Percentiles rank a stretch among this genome's conserved stretches.
phyloP scores from a whole-genome alignment of 2,888 invertebrate species.

The Oxytorus armatus region DNA sequence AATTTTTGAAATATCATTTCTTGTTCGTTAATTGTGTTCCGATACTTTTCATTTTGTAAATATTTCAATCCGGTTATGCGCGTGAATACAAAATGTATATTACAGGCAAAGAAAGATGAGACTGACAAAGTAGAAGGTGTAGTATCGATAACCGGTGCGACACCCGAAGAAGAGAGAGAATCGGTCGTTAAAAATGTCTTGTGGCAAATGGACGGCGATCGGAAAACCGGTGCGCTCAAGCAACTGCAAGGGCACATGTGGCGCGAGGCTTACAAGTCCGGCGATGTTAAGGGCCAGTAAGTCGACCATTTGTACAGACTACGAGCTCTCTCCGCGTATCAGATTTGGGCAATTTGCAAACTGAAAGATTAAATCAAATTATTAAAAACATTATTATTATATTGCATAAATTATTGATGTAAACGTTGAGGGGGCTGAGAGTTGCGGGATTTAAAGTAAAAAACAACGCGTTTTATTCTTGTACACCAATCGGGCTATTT shows the following conservation, averaged over 20 bases:
- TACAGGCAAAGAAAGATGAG: slow-evolving; percentile 86
- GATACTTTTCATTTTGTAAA: too few relatives aligned
- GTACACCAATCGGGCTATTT: too few relatives aligned
- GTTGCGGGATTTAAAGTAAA: too few relatives aligned
- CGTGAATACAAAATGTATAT: slow-evolving; percentile 38
- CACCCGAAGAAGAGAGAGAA: slow-evolving; percentile 87
- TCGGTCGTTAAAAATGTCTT: slow-evolving; percentile 90
- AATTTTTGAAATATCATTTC: too few relatives aligned
- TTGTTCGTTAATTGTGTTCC: too few relatives aligned
- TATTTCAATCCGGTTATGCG: slow-evolving; percentile 1
- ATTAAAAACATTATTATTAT: too few relatives aligned
- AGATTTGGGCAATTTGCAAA: background rate
- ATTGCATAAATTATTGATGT: too few relatives aligned
- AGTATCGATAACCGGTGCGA: slow-evolving; percentile 85
- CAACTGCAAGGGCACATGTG: slow-evolving; percentile 96
- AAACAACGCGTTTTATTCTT: too few relatives aligned
- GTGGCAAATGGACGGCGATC: slow-evolving; percentile 93
- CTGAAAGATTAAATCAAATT: too few relatives aligned
- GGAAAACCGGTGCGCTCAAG: slow-evolving; percentile 93
- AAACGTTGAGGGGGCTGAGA: too few relatives aligned
- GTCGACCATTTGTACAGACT: slow-evolving; percentile 83
- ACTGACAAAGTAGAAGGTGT: slow-evolving; percentile 87
- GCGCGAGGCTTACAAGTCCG: slow-evolving; percentile 92
- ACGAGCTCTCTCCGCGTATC: background rate
- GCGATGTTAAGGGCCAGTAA: slow-evolving; percentile 95